Conservation (phyloP, 2,113 vertebrate genomes). For the Nibea coibor region DNA sequence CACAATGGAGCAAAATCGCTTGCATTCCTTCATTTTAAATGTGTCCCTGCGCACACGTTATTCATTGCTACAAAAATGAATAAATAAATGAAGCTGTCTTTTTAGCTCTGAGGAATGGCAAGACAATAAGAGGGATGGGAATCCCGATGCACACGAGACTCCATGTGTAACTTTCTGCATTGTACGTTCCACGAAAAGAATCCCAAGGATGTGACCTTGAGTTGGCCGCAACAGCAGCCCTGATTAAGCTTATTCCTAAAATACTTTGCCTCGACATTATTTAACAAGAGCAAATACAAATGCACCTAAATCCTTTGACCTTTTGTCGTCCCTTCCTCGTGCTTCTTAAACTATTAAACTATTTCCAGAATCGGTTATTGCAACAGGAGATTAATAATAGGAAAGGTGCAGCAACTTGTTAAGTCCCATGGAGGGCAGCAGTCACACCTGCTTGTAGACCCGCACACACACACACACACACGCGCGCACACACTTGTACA, state of each 20-base stretch:
- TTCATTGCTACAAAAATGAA: neutral
- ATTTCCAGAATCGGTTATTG: constrained; percentile 2
- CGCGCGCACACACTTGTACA: constrained; percentile 7
- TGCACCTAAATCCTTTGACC: neutral
- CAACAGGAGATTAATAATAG: constrained; percentile 1
- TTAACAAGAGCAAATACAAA: constrained; percentile 1
- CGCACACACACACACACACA: constrained; percentile 14
- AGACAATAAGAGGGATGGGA: neutral
- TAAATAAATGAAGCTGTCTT: neutral
- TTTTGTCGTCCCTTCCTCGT: neutral
- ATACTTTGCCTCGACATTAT: neutral
- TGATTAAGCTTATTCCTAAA: constrained; percentile 10
- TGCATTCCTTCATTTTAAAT: neutral
- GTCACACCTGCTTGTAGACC: constrained; percentile 37
- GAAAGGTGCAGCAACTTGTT: constrained; percentile 45
- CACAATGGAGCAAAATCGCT: neutral
- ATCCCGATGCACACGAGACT: neutral
- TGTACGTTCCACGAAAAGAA: neutral
- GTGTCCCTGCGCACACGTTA: neutral
- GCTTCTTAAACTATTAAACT: neutral
- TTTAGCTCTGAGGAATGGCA: neutral
- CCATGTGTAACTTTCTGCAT: neutral
- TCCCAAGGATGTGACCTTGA: neutral
- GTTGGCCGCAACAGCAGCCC: neutral
- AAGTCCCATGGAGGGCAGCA: constrained; percentile 65